Conservation (phyloP, 2,888 invertebrate genomes). For the Hipparchia semele region DNA sequence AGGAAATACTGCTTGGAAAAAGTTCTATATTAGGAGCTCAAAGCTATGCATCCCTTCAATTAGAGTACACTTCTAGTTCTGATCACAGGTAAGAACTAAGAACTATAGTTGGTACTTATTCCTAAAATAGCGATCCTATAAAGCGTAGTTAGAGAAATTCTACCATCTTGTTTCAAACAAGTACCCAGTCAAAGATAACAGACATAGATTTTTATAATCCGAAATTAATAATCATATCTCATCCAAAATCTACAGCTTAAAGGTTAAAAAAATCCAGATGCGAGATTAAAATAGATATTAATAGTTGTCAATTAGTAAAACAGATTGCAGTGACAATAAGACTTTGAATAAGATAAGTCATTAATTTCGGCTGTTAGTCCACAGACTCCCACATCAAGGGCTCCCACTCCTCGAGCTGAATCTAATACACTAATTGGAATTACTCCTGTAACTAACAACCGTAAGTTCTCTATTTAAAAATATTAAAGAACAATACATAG, state of each 20-base stretch:
- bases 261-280: no score
- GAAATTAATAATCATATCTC: no score
- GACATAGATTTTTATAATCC: no score
- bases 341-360: no score
- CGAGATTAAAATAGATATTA: no score
- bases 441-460: neutral
- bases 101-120: neutral
- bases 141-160: no score
- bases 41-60: conserved; percentile 70
- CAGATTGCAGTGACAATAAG: no score
- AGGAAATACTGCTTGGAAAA: conserved; percentile 71
- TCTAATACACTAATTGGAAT: conserved; percentile 55
- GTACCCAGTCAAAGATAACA: no score
- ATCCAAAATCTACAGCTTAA: no score
- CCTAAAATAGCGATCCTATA: neutral
- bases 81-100: conserved; percentile 64
- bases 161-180: no score
- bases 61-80: conserved; percentile 76
- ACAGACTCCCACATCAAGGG: conserved; percentile 63
- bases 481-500: neutral
- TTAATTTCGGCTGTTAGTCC: conserved; percentile 49
- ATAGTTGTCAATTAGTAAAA: no score
- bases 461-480: conserved; percentile 5
- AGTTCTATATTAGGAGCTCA: conserved; percentile 61
- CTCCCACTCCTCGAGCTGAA: conserved; percentile 55